Evolutionary conservation across 1,140 invertebrate genomes (phyloP).

Genomic region (Papilio helenus): DNA sequence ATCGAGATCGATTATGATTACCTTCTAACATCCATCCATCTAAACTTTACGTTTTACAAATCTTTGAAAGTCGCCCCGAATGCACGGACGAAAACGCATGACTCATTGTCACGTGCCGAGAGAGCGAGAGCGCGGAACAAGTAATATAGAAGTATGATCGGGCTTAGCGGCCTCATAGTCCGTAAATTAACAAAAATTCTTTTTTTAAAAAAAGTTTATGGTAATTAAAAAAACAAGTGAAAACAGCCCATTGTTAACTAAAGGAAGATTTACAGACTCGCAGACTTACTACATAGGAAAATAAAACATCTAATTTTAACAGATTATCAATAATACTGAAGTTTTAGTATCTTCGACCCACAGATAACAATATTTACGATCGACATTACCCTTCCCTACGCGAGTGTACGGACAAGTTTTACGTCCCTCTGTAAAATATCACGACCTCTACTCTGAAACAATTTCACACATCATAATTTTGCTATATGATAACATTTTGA

Average conservation of each 20-base stretch:
- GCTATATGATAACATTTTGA: constrained; percentile 1
- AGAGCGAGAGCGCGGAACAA: too few species aligned
- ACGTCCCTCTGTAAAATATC: constrained; percentile 19
- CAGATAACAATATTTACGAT: not conserved
- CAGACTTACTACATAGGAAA: not conserved
- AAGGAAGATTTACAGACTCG: too few species aligned
- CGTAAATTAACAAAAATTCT: too few species aligned
- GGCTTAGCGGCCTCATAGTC: too few species aligned
- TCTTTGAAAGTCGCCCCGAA: too few species aligned
- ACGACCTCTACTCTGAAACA: constrained; percentile 22
- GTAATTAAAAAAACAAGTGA: not conserved
- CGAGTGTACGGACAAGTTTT: constrained; percentile 15
- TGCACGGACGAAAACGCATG: too few species aligned
- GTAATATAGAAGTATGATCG: too few species aligned
- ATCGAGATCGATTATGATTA: too few species aligned
- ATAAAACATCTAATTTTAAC: not conserved
- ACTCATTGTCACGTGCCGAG: too few species aligned
- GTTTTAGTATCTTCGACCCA: not conserved
- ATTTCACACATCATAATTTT: constrained; percentile 14
- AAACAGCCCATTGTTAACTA: too few species aligned
- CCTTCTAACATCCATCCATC: too few species aligned
- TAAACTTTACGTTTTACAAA: too few species aligned
- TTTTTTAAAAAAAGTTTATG: not conserved
- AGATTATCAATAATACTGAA: not conserved
- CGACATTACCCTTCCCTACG: not conserved